phyloP scores from a whole-genome alignment of 2,888 invertebrate genomes.

The Lucinisca nassula region DNA sequence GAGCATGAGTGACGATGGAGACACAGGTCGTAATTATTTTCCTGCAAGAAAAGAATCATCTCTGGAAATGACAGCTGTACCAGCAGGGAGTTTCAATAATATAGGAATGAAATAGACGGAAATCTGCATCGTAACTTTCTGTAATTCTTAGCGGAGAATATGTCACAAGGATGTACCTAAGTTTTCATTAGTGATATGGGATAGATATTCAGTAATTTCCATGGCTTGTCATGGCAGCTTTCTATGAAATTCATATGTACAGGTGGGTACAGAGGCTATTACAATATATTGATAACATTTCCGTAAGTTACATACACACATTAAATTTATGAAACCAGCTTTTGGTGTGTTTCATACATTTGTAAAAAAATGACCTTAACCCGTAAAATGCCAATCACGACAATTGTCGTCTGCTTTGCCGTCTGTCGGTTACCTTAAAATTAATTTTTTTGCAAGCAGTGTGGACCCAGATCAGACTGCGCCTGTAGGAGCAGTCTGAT shows the following conservation, averaged over 20 bases:
- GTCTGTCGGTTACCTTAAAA: no score
- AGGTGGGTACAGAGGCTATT: conserved; percentile 66
- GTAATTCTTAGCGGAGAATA: not conserved
- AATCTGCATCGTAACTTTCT: not conserved
- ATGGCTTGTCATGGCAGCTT: conserved; percentile 44
- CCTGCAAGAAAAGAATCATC: not conserved
- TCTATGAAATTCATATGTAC: conserved; percentile 75
- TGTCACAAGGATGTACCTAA: not conserved
- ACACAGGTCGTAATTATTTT: not conserved
- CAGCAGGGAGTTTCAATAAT: not conserved
- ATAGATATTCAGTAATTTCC: not conserved
- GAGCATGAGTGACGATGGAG: not conserved
- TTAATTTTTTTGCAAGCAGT: no score
- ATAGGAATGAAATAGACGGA: not conserved
- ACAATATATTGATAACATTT: no score
- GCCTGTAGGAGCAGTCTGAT: no score
- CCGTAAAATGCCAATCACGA: no score
- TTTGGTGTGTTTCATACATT: no score
- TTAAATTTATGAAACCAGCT: no score
- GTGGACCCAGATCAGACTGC: no score
- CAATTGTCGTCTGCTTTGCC: no score
- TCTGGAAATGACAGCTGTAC: not conserved
- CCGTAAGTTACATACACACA: no score
- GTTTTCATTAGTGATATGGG: not conserved
- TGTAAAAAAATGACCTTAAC: no score